Conservation (phyloP, 2,113 vertebrate genomes). For the Cephalophus harveyi region DNA sequence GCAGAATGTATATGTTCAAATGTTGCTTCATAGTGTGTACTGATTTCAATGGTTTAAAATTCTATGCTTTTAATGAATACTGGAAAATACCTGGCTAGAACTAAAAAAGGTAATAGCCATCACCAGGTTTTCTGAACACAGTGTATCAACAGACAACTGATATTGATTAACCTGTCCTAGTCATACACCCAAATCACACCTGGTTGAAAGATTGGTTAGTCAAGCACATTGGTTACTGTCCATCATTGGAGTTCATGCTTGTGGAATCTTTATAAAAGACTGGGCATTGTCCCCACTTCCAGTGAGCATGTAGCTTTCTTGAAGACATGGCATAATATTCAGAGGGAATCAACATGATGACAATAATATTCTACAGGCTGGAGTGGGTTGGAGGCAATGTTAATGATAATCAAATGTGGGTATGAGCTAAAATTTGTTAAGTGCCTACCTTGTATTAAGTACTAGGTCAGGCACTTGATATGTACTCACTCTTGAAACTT, state of each 20-base stretch:
- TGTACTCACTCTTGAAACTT: neutral
- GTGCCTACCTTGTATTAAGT: no score
- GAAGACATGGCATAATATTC: neutral
- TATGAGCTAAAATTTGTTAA: neutral
- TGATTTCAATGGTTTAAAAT: neutral
- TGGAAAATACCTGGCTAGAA: neutral
- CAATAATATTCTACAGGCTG: neutral
- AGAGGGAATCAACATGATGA: neutral
- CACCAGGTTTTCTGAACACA: neutral
- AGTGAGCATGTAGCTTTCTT: neutral
- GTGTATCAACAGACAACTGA: neutral
- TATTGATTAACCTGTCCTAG: neutral
- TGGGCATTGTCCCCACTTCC: neutral
- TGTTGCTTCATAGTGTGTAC: neutral
- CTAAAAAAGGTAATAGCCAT: neutral
- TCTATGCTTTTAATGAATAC: neutral
- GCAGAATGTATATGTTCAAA: neutral
- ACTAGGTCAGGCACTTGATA: neutral
- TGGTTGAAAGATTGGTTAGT: neutral
- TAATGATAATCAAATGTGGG: neutral
- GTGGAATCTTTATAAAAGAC: neutral
- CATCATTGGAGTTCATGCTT: neutral
- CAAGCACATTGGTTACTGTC: neutral
- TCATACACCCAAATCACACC: neutral
- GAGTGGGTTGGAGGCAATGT: neutral